Evolutionary conservation across 2,888 invertebrate genomes (phyloP).

Genomic region (Nebria salina): DNA sequence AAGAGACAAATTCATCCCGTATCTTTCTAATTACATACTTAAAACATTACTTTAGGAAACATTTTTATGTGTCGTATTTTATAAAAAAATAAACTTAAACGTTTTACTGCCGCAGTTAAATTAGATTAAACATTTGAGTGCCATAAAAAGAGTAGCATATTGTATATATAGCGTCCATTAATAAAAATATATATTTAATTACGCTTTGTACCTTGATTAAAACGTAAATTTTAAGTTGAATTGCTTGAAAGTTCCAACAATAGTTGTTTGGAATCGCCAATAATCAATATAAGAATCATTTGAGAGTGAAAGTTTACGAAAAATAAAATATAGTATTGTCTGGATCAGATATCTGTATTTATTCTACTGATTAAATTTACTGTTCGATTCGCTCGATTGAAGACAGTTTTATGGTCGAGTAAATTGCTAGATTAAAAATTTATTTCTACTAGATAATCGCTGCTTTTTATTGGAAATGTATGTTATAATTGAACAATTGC

Average conservation of each 20-base stretch:
- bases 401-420: background rate
- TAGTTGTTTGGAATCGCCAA: background rate
- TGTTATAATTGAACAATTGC: background rate
- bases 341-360: background rate
- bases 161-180: background rate
- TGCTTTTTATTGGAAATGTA: background rate
- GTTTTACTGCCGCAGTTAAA: constrained; percentile 24
- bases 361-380: background rate
- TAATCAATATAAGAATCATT: background rate
- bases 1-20: background rate
- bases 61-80: background rate
- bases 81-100: background rate
- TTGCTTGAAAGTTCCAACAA: no score
- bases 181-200: constrained; percentile 6
- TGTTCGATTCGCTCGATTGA: background rate
- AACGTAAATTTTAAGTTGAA: no score
- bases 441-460: background rate
- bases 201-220: background rate
- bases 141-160: constrained; percentile 20
- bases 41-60: background rate
- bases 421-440: background rate
- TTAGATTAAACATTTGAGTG: constrained; percentile 42
- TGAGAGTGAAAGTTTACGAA: background rate
- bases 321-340: background rate
- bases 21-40: background rate